Conservation (phyloP, 2,797 vertebrate species). For the Syngnathus rostellatus region DNA sequence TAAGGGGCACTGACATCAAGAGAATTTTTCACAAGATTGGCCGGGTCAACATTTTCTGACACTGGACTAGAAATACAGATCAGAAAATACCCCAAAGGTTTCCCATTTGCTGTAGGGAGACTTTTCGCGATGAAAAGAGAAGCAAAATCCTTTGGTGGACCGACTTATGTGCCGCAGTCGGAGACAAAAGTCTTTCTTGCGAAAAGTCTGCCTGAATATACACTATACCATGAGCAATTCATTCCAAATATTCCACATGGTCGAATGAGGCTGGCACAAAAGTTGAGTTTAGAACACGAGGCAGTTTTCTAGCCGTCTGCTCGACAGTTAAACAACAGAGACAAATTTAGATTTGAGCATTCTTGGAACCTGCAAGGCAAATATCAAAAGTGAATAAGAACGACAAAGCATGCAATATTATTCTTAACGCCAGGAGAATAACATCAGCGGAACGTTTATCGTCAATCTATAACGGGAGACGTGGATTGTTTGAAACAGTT, state of each 20-base stretch:
- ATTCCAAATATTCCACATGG: neutral
- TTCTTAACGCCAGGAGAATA: no score
- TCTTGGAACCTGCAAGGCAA: no score
- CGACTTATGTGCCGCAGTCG: neutral
- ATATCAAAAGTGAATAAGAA: no score
- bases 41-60: neutral
- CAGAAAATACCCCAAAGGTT: neutral
- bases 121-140: neutral
- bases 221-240: neutral
- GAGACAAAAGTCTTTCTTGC: neutral
- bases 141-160: neutral
- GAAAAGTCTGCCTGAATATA: neutral
- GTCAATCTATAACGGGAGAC: no score
- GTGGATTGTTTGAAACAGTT: no score
- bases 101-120: neutral
- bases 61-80: neutral
- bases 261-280: neutral
- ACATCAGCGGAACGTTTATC: no score
- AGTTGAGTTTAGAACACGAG: neutral
- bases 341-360: no score
- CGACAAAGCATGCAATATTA: no score
- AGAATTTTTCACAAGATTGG: neutral
- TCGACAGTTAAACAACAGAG: neutral
- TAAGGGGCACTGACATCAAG: slow-evolving; percentile 9
- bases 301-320: neutral